Base-by-base conservation (phyloP, 2,888 invertebrate genomes). In the Zelleria hepariella region DNA sequence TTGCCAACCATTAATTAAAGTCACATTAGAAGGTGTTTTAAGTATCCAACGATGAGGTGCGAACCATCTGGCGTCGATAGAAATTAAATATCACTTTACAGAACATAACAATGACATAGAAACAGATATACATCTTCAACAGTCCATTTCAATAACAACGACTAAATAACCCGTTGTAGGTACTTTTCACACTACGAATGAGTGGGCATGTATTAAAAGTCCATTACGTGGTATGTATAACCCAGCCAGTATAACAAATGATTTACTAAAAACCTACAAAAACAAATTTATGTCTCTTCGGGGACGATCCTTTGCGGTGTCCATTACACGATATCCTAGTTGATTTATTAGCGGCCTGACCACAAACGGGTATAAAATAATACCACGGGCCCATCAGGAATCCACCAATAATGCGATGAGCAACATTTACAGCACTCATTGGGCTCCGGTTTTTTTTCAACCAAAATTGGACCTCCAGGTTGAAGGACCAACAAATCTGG, bases 271-370 rank as follows among this genome's bases (percentile, higher is more conserved):
- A 82, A 76, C 70, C 71, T 69, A 77, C 78, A 79, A 78, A 83
- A 82, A 79, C 77, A 71, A 82, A 86, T 86, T 85, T 85, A 86
- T 84, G 80, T 75, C 74, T 80, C 83, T 73, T 73, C 71, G 68
- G 84, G 82, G 85, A 83, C 76, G 66, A 67, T 73, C 68, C 69
- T 68, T 68, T 65, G 65, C 69, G 81, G 82, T 83, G 81, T 83
- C 82, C 82, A 82, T 85, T 86, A 83, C 84, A 76, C 75, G 82
- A 81, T 86, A 83, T 85, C 83, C 82, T 79, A 65, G 78, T 79
- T 86, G 86, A 86, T 87, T 86, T 86, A 86, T 85, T 82, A 75
- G 73, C 69, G 69, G 69, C 78, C 79, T 75, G 74, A 72, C 60
- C 63, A 75, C 74, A 73, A 77, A 78, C 73, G 75, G 71, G 68